Evolutionary conservation across 1,140 invertebrate species (phyloP).

Genomic region (Eriosoma lanigerum): DNA sequence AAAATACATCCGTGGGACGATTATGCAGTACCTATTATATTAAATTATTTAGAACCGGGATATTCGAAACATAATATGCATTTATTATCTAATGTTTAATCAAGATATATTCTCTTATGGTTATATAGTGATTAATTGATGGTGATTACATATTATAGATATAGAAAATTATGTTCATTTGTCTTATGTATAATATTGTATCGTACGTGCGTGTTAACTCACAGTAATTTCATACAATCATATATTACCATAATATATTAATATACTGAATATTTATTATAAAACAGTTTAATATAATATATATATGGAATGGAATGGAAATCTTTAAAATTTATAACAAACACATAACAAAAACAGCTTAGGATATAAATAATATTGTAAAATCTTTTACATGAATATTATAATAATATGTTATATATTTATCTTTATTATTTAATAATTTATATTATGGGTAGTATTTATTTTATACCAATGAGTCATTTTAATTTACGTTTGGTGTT

Average conservation of each 20-base stretch:
- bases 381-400: not conserved
- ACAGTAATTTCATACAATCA: not conserved
- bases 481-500: conserved; percentile 2
- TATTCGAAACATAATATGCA: not conserved
- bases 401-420: not conserved
- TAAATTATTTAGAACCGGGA: conserved; percentile 12
- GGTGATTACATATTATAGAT: not conserved
- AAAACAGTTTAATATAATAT: not conserved
- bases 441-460: not conserved
- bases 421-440: not conserved
- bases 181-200: not conserved
- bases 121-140: conserved; percentile 18
- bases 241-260: not conserved
- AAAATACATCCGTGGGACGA: conserved; percentile 5
- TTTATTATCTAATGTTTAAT: conserved; percentile 34
- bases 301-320: not conserved
- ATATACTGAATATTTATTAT: not conserved
- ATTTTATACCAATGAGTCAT: not conserved
- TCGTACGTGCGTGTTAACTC: not conserved
- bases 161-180: conserved; percentile 11
- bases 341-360: not conserved
- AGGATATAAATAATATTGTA: not conserved
- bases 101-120: not conserved
- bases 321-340: not conserved
- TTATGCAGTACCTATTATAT: too few species aligned